These are phyloP conservation scores for Oedothorax gibbosus DNA, from an alignment of 1,140 invertebrate genomes.

Conservation along the genomic window DNA sequence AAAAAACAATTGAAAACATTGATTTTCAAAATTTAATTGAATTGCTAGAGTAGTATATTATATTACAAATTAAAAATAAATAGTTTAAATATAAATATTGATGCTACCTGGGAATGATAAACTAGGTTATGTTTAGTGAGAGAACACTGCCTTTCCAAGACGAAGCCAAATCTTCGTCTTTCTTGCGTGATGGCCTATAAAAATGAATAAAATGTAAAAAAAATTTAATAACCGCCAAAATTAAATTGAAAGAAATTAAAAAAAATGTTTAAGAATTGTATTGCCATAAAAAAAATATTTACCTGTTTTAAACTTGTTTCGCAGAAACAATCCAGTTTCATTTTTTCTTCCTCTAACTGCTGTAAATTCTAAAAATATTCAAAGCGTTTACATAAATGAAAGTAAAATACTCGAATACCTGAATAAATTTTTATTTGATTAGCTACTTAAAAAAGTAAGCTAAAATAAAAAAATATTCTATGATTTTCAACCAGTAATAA, in stretches of 20 bases:
- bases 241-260: not conserved
- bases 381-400: not conserved
- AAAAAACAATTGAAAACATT: no score
- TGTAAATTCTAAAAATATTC: slow-evolving; percentile 80
- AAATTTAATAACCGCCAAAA: not conserved
- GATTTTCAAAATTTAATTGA: no score
- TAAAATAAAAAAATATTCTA: no score
- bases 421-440: no score
- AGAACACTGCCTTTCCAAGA: slow-evolving; percentile 89
- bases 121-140: slow-evolving; percentile 91
- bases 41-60: no score
- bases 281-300: slow-evolving; percentile 69
- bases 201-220: slow-evolving; percentile 40
- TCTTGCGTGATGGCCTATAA: slow-evolving; percentile 92
- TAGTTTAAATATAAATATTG: no score
- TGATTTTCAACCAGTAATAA: no score
- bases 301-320: slow-evolving; percentile 92
- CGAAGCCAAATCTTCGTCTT: slow-evolving; percentile 90
- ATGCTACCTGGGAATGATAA: slow-evolving; percentile 75
- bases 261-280: not conserved
- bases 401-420: no score
- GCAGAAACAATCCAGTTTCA: slow-evolving; percentile 88
- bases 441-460: no score
- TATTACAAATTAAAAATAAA: no score
- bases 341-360: slow-evolving; percentile 89